Percentiles rank a stretch among this genome's conserved stretches.
These are phyloP conservation scores for Lagodon rhomboides DNA, from an alignment of 2,797 vertebrate species.

Conservation along the genomic window DNA sequence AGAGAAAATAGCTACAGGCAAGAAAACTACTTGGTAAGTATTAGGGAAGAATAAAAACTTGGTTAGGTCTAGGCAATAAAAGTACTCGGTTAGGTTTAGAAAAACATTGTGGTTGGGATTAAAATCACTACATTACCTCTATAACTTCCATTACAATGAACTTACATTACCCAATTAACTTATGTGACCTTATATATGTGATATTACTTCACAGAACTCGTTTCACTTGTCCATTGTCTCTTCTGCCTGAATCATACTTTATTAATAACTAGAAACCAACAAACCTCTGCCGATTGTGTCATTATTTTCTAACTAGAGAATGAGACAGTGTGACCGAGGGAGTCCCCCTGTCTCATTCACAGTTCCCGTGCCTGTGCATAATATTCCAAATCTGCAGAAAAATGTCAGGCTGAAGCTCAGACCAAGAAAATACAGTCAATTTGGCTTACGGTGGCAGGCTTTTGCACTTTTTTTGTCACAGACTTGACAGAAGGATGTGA, in stretches of 20 bases:
- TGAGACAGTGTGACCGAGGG: background rate
- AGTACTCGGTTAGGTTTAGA: too few species aligned
- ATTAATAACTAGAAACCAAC: constrained; percentile 34
- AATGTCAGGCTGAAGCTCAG: constrained; percentile 15
- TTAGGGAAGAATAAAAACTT: too few species aligned
- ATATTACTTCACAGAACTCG: too few species aligned
- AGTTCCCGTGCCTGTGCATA: constrained; percentile 17
- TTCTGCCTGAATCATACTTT: background rate
- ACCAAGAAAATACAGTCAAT: constrained; percentile 30
- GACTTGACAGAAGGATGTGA: background rate
- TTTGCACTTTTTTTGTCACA: background rate
- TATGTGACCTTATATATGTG: too few species aligned
- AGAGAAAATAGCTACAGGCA: too few species aligned
- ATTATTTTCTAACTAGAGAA: constrained; percentile 34
- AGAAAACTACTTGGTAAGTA: too few species aligned
- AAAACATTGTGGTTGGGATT: too few species aligned
- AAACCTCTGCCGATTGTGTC: constrained; percentile 23
- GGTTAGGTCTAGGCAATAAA: too few species aligned
- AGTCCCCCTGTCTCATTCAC: too few species aligned
- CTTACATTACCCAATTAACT: too few species aligned
- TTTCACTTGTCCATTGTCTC: background rate
- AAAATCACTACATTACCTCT: too few species aligned
- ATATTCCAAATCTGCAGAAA: constrained; percentile 25
- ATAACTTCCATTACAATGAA: too few species aligned
- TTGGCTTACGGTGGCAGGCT: constrained; percentile 11